These are phyloP conservation scores for Mamestra configurata DNA, from an alignment of 1,140 invertebrate species.

Conservation along the genomic window DNA sequence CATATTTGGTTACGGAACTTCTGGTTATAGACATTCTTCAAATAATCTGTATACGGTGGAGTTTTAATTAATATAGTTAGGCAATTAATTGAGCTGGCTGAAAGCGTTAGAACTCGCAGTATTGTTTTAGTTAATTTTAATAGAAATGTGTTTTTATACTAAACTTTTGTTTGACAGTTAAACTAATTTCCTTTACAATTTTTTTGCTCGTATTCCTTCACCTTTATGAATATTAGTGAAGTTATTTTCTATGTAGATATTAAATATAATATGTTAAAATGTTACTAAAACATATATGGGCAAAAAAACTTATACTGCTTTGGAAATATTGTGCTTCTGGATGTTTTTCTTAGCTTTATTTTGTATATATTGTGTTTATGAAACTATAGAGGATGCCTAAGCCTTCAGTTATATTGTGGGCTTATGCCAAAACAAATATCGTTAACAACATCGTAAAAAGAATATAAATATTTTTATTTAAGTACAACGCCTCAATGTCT, in stretches of 20 bases:
- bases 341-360: neutral
- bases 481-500: neutral
- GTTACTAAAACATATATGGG: too few relatives aligned
- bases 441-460: neutral
- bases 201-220: too few relatives aligned
- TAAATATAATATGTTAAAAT: too few relatives aligned
- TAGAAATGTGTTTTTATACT: too few relatives aligned
- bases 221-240: too few relatives aligned
- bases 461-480: neutral
- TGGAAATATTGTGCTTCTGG: too few relatives aligned
- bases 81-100: constrained; percentile 11
- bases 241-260: too few relatives aligned
- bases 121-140: neutral
- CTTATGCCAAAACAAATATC: neutral
- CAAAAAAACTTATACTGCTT: too few relatives aligned
- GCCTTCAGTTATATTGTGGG: neutral
- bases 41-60: neutral
- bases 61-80: constrained; percentile 12
- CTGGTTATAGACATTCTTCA: constrained; percentile 25
- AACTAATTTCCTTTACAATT: too few relatives aligned
- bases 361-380: neutral
- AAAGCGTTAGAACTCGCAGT: neutral
- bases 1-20: constrained; percentile 19
- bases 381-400: neutral
- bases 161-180: too few relatives aligned